A percentile compares a stretch with the other conserved stretches of the same genome.
These are phyloP conservation scores for Rhimphoctona megacephalus DNA, from an alignment of 2,888 invertebrate genomes.

Conservation along the genomic window DNA sequence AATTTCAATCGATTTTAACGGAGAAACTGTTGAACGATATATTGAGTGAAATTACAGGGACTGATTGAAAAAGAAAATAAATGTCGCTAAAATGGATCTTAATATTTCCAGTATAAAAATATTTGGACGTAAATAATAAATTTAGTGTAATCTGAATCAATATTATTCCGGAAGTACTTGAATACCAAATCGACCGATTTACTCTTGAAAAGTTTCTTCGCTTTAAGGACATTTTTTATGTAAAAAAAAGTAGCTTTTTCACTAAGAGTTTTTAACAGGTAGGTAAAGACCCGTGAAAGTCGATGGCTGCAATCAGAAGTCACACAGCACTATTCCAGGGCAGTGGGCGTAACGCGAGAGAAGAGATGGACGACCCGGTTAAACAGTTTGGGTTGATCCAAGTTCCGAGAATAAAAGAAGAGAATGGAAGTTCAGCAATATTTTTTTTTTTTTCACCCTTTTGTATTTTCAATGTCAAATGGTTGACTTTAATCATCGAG, in stretches of 20 bases:
- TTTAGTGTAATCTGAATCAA: neutral
- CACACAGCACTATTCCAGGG: conserved; percentile 41
- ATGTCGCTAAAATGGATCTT: neutral
- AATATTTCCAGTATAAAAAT: neutral
- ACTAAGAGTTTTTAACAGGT: neutral
- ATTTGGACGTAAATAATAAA: neutral
- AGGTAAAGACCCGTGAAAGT: conserved; percentile 41
- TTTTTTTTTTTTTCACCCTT: conserved; percentile 38
- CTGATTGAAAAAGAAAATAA: neutral
- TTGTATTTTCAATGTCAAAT: conserved; percentile 4
- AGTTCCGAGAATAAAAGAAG: conserved; percentile 46
- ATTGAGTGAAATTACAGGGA: neutral
- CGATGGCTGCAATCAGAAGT: conserved; percentile 11
- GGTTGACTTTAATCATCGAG: conserved; percentile 47
- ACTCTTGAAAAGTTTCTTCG: neutral
- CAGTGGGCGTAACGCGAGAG: conserved; percentile 38
- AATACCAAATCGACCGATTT: neutral
- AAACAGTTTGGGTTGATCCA: conserved; percentile 32
- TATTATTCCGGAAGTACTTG: neutral
- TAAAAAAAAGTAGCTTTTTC: neutral
- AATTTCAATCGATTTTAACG: neutral
- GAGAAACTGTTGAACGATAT: neutral
- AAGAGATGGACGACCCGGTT: conserved; percentile 55
- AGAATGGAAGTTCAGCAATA: conserved; percentile 42
- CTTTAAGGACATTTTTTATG: neutral